These are phyloP conservation scores for Falco cherrug DNA, from an alignment of 2,797 vertebrate species.

Conservation along the genomic window DNA sequence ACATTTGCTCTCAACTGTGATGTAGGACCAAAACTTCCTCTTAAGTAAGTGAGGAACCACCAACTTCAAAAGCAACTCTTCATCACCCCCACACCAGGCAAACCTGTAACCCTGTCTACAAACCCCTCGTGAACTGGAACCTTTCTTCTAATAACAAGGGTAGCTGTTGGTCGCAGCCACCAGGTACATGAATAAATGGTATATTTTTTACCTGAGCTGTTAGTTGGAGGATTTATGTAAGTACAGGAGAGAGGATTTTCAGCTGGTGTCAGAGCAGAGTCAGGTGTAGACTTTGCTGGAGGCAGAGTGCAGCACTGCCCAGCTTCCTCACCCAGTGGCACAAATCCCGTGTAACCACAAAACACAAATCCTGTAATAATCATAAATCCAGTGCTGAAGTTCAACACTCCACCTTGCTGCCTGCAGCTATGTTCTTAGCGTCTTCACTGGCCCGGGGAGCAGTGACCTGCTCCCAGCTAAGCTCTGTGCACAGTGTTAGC, in stretches of 20 bases:
- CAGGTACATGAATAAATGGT: not conserved
- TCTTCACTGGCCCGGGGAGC: not conserved
- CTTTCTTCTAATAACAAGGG: not conserved
- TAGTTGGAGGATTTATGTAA: not conserved
- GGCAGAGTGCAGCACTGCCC: not conserved
- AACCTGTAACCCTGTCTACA: not conserved
- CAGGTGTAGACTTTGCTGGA: not conserved
- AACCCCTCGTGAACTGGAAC: not conserved
- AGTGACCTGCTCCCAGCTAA: not conserved
- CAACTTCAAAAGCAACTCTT: not conserved
- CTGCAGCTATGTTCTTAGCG: not conserved
- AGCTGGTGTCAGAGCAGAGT: not conserved
- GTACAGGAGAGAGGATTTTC: not conserved
- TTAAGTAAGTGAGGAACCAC: not conserved
- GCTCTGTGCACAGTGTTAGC: fast-evolving
- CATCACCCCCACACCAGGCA: not conserved
- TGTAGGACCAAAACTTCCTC: not conserved
- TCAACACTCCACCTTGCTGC: not conserved
- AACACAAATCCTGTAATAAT: not conserved
- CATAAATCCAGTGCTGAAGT: not conserved
- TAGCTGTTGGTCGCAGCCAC: not conserved
- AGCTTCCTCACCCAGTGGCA: not conserved
- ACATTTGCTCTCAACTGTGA: not conserved
- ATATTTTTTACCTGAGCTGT: not conserved
- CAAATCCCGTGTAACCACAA: not conserved